Percentiles rank a stretch among this genome's conserved stretches.
These are phyloP conservation scores for Ophioninae sp. DNA, from an alignment of 2,888 invertebrate genomes.

Conservation along the genomic window DNA sequence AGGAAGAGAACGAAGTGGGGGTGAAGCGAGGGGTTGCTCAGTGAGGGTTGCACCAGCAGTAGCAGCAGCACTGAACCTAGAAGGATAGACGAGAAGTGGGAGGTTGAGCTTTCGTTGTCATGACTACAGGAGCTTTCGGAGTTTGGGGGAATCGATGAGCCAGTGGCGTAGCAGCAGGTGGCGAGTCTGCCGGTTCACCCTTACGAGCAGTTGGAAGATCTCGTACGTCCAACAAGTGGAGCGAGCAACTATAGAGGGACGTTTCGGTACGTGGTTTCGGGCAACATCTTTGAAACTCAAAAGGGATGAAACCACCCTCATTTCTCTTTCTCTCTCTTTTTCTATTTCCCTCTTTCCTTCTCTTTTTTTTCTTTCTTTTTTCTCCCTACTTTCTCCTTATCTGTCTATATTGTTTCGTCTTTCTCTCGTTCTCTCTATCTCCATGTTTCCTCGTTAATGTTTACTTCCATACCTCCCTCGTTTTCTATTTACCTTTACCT, in stretches of 20 bases:
- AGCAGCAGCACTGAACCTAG: constrained; percentile 45
- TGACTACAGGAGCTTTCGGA: constrained; percentile 69
- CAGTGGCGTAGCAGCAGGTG: constrained; percentile 80
- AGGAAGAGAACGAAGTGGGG: background rate
- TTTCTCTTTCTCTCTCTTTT: constrained; percentile 18
- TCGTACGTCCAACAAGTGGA: constrained; percentile 77
- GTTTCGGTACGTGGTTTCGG: constrained; percentile 52
- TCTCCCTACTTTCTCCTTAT: constrained; percentile 5
- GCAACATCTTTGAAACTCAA: constrained; percentile 61
- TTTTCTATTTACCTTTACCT: background rate
- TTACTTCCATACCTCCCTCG: background rate
- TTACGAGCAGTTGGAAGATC: constrained; percentile 38
- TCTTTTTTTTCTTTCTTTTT: constrained; percentile 7
- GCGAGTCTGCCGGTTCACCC: constrained; percentile 61
- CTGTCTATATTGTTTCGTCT: background rate
- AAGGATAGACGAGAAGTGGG: constrained; percentile 49
- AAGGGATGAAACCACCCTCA: constrained; percentile 39
- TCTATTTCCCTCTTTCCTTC: background rate
- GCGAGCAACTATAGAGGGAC: constrained; percentile 45
- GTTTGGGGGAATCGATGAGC: constrained; percentile 79
- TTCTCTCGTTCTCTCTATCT: background rate
- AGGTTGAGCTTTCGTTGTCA: constrained; percentile 63
- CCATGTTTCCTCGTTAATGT: background rate
- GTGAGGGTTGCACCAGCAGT: constrained; percentile 64
- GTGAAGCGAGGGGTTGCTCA: constrained; percentile 58